Evolutionary conservation across 2,888 invertebrate genomes (phyloP).

Genomic region (Pyralis farinalis): DNA sequence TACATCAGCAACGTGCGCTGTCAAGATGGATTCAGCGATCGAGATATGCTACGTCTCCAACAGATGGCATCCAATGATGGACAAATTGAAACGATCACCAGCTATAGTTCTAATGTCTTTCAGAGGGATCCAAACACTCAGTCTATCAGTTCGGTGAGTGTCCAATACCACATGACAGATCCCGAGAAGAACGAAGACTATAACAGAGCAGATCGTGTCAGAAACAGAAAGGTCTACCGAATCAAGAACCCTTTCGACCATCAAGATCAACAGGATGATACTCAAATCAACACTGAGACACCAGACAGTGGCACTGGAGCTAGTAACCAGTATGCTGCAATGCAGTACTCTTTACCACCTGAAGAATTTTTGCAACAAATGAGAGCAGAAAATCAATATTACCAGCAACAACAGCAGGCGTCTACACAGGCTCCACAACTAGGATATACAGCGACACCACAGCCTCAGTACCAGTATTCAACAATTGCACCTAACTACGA

Average conservation of each 20-base stretch:
- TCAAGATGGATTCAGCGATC: constrained; percentile 65
- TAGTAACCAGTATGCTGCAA: constrained; percentile 72
- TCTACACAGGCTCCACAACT: constrained; percentile 57
- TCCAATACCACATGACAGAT: constrained; percentile 53
- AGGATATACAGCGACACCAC: constrained; percentile 66
- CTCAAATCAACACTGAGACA: constrained; percentile 34
- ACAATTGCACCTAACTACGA: constrained; percentile 53
- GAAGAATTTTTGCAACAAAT: constrained; percentile 71
- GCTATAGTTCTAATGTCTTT: constrained; percentile 50
- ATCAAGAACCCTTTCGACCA: constrained; percentile 72
- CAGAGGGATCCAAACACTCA: constrained; percentile 57
- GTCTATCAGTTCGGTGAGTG: constrained; percentile 48
- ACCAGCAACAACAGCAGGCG: constrained; percentile 46
- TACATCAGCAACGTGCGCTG: constrained; percentile 48
- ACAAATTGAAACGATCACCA: constrained; percentile 49
- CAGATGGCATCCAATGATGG: constrained; percentile 53
- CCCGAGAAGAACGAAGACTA: constrained; percentile 50
- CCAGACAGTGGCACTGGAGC: constrained; percentile 64
- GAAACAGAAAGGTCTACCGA: constrained; percentile 60
- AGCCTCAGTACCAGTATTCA: constrained; percentile 65
- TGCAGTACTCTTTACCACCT: constrained; percentile 73
- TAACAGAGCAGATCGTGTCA: constrained; percentile 43
- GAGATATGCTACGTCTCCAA: constrained; percentile 57
- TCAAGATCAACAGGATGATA: constrained; percentile 43
- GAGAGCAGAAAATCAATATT: constrained; percentile 62